These are phyloP conservation scores for Lateolabrax maculatus DNA, from an alignment of 2,797 vertebrate genomes.

Conservation along the genomic window DNA sequence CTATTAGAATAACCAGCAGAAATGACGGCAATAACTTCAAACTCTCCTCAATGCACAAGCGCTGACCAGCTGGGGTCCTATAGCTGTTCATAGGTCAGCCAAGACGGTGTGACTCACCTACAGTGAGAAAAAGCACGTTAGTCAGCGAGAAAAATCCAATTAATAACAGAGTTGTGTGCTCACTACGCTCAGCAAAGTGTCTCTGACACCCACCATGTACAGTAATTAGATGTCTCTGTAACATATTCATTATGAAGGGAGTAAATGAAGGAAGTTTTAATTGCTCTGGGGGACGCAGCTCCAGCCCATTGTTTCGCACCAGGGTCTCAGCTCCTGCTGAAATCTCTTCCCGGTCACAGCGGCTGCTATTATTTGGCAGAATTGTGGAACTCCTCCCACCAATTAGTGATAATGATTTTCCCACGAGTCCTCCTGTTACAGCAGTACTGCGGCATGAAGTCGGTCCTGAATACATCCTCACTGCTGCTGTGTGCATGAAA, in stretches of 20 bases:
- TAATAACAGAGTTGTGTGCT: slow-evolving; percentile 44
- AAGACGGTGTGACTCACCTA: slow-evolving; percentile 22
- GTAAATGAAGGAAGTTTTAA: slow-evolving; percentile 45
- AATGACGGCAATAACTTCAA: not conserved
- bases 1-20: not conserved
- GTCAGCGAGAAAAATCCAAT: slow-evolving; percentile 59
- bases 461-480: not conserved
- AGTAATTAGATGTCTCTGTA: slow-evolving; percentile 52
- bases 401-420: slow-evolving; percentile 20
- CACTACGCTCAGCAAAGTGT: slow-evolving; percentile 38
- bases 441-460: not conserved
- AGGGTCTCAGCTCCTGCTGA: slow-evolving; percentile 14
- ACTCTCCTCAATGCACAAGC: not conserved
- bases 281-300: slow-evolving; percentile 27
- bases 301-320: slow-evolving; percentile 33
- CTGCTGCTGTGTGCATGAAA: not conserved
- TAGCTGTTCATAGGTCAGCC: not conserved
- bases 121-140: slow-evolving; percentile 9
- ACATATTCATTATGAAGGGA: slow-evolving; percentile 60
- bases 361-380: slow-evolving; percentile 11
- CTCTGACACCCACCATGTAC: slow-evolving; percentile 47
- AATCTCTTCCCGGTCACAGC: slow-evolving; percentile 4
- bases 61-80: not conserved
- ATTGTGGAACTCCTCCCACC: slow-evolving; percentile 17
- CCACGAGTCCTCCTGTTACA: not conserved